Evolutionary conservation across 2,888 invertebrate species (phyloP).

Genomic region (Pharmacophagus antenor): DNA sequence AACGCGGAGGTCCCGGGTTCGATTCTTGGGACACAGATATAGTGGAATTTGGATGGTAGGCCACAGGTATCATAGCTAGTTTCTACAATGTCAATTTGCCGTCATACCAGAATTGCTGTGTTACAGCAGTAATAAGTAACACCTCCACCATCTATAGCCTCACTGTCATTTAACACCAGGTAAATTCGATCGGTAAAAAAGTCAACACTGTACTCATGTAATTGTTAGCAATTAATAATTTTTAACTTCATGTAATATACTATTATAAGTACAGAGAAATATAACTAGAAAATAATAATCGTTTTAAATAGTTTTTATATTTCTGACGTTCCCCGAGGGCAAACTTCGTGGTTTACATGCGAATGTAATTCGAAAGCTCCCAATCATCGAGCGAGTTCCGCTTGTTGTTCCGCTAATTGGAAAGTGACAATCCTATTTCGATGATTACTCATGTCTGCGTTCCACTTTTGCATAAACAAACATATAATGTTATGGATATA

Average conservation of each 20-base stretch:
- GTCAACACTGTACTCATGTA: no score
- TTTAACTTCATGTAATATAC: no score
- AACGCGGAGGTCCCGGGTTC: no score
- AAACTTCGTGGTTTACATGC: slow-evolving; percentile 27
- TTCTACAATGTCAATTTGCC: no score
- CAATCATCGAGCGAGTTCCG: slow-evolving; percentile 47
- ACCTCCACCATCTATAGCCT: not conserved
- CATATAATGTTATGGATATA: slow-evolving; percentile 36
- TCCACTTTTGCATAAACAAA: slow-evolving; percentile 34
- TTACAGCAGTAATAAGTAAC: no score
- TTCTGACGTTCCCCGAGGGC: slow-evolving; percentile 15
- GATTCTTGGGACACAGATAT: no score
- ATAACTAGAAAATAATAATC: not conserved
- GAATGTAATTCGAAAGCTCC: slow-evolving; percentile 37
- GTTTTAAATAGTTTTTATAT: slow-evolving; percentile 5
- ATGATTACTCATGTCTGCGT: slow-evolving; percentile 64
- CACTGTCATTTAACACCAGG: not conserved
- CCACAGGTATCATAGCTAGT: no score
- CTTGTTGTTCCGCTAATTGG: slow-evolving; percentile 67
- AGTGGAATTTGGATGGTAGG: no score
- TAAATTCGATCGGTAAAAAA: not conserved
- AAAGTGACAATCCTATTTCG: slow-evolving; percentile 75
- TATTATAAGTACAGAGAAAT: no score
- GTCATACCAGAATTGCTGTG: no score
- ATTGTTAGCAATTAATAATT: no score